Base-by-base conservation (phyloP, 2,797 vertebrate genomes). In the Bradypodion pumilum region DNA sequence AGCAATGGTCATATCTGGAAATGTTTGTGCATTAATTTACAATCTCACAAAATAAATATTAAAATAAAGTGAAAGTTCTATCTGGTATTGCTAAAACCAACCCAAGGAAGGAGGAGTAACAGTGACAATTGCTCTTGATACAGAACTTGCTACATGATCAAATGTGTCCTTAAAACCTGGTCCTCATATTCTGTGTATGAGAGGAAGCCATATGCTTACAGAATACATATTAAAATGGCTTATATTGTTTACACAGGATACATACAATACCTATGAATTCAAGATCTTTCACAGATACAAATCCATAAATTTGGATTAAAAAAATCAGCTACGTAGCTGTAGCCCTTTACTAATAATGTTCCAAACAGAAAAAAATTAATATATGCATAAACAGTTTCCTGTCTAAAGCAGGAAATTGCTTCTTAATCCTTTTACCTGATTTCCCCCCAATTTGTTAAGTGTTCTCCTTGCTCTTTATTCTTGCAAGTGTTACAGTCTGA, bases 341-440 rank as follows among this genome's bases (percentile, higher is more conserved):
- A 86, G 84, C 80, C 87, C 85, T 89, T 93, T 84, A 85, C 85
- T 84, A 92, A 82, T 73, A 92, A 93, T 89, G 84, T 90, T 92
- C 87, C 88, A 93, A 92, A 94, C 77, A 92, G 90, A 85, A 91
- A 92, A 91, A 91, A 35, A 27, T 78, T 73, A 73, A 27, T 4
- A 69, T 29, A 69, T 27, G 25, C 2, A 21, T 16, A 40, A 46
- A 32, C 37, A 46, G 3, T 15, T 86, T 84, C 0, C 0, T 86
- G 87, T 79, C 35, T 52, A 90, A 83, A 83, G 60, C 72, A 15
- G 73, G 78, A 1, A 27, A 82, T n/a, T 27, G 13, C 29, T 69
- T 76, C 52, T 56, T 56, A 56, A 49, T 32, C 2, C 25, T 19
- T 12, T 76, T 56, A 59, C 35, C 49, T 59, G 19, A 40, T 25